Evolutionary conservation across 2,888 invertebrate species (phyloP), one percentile per base, ranked within the genome.

Genomic region (Phlogophora meticulosa): DNA sequence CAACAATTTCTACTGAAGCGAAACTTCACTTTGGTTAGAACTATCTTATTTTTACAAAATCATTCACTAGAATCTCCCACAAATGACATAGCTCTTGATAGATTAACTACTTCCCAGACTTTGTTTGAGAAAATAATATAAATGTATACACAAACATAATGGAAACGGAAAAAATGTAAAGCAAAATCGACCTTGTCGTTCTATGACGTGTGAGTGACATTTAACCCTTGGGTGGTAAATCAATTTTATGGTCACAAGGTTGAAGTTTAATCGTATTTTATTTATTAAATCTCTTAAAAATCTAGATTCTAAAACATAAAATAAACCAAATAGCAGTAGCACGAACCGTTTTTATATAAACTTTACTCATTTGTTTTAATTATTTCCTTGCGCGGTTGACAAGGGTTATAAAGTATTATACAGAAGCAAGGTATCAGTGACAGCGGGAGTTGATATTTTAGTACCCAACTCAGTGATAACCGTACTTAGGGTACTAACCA

Each of bases 311-410:
- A 7, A n/a, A 34, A 17, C 51, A 51, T 51, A 38, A 64, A 64
- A 51, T 5, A 1, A 64, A 43, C n/a, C 11, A 43, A 51, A 34
- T 13, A 24, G 11, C 7, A 36, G 24, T 28, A 65, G 63, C 13
- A n/a, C 13, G 36, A 64, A 51, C 24, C 64, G 20, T 3, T 36
- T 24, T 43, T 40, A 45, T 20, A 42, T 10, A 28, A 65, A 20
- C 13, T 15, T 17, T 10, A 65, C 51, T 45, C 13, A 32, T 45
- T 65, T 45, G n/a, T 64, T 65, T 43, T 52, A 38, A 64, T 65
- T 52, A 45, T 10, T 36, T 65, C 10, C 24, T 48, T 34, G 28
- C 46, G 34, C 20, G 34, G 48, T 42, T 56, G 40, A 20, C n/a
- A 24, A 42, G 32, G 15, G 9, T 36, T 42, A 48, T 56, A 20